Base-by-base conservation (phyloP, 2,113 vertebrate genomes). In the Mustela nigripes region DNA sequence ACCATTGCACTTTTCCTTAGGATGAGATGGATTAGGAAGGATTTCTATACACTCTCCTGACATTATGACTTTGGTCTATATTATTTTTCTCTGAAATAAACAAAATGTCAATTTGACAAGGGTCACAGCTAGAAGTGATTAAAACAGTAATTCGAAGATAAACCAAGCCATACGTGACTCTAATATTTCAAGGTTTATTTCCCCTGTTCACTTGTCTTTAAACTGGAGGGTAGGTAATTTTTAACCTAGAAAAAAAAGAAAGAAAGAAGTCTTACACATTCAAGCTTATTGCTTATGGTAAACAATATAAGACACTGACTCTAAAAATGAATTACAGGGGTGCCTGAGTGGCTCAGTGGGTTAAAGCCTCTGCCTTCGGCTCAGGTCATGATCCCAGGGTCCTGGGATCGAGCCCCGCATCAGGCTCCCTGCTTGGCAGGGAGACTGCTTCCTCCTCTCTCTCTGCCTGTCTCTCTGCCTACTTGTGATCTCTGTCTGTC, bases 11-110 rank as follows among this genome's bases (percentile, higher is more conserved):
- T 80, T 85, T 79, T 79, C 85, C 56, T 91, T 56, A 4, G 39
- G 18, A 82, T 58, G 76, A 48, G 45, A n/a, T n/a, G 11, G 67
- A 87, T n/a, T 39, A 89, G 33, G 83, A 92, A 92, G 24, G 42
- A 80, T 96, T 53, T 80, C 74, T 58, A 26, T 63, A 69, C 7
- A 62, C 56, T 82, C 58, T 74, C 56, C 56, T 96, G 86, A 82
- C 89, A 60, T 95, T 79, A n/a, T n/a, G 71, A 56, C 60, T 86
- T 50, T 16, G 10, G 39, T 45, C 53, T 96, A 60, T 60, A 11
- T 80, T 93, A 89, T 97, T 97, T 97, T 85, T 92, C 39, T 89
- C 86, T 80, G 67, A 94, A 96, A 92, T 89, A 96, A 94, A 97
- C 87, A 96, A 95, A 98, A 97, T 88, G 74, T 97, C 97, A 94